A percentile compares a stretch with the other conserved stretches of the same genome.
Conservation (phyloP, 1,140 invertebrate genomes). For the Macrotrachela quadricornifera region DNA sequence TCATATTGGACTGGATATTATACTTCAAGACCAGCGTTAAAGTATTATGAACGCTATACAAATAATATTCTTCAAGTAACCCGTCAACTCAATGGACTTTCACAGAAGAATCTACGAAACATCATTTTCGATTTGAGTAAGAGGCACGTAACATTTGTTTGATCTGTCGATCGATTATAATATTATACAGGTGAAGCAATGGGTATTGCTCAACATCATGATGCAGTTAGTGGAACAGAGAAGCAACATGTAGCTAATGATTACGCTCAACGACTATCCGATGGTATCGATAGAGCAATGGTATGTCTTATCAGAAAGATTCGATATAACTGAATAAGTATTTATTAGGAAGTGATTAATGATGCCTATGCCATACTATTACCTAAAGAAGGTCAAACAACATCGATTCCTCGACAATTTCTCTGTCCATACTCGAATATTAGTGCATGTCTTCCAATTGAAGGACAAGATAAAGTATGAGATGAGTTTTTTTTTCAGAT, state of each 20-base stretch:
- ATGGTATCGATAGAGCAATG: slow-evolving; percentile 37
- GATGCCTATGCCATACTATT: slow-evolving; percentile 24
- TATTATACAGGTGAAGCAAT: slow-evolving; percentile 23
- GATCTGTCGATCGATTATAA: no score
- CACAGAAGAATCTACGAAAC: no score
- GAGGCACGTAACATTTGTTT: no score
- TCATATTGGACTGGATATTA: slow-evolving; percentile 86
- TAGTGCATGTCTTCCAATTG: slow-evolving; percentile 37
- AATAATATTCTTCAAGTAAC: slow-evolving; percentile 47
- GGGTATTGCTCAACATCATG: slow-evolving; percentile 76
- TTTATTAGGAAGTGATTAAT: slow-evolving; percentile 16
- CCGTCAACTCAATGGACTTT: background rate
- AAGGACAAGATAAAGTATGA: slow-evolving; percentile 25
- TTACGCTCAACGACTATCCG: slow-evolving; percentile 48
- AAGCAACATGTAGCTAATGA: slow-evolving; percentile 38
- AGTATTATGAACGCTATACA: slow-evolving; percentile 47
- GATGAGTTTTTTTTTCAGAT: no score
- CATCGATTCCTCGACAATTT: slow-evolving; percentile 8
- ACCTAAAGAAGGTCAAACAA: slow-evolving; percentile 17
- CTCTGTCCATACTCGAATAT: slow-evolving; percentile 43
- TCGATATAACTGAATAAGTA: no score
- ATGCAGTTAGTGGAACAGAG: slow-evolving; percentile 35
- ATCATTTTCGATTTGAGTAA: no score
- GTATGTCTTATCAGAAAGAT: no score
- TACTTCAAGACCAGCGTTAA: slow-evolving; percentile 60